Percentiles rank a stretch among this genome's conserved stretches.
Conservation (phyloP, 2,888 invertebrate genomes). For the Andrena bucephala region DNA sequence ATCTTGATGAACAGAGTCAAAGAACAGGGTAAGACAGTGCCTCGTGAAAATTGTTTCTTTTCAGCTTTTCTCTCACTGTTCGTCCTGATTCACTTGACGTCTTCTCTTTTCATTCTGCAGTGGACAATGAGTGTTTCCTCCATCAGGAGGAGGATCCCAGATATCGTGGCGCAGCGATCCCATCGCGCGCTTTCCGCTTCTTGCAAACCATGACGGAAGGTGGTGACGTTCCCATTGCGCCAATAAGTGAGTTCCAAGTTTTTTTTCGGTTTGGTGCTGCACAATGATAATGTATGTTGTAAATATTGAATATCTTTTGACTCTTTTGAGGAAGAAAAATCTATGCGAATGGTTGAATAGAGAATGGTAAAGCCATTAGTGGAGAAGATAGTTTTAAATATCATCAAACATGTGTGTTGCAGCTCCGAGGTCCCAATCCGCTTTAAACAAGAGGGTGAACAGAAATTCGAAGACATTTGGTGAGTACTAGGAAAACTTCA, state of each 20-base stretch:
- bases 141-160: constrained; percentile 88
- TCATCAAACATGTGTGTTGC: constrained; percentile 35
- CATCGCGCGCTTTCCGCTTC: constrained; percentile 89
- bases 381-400: neutral
- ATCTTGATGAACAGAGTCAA: constrained; percentile 87
- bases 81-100: neutral
- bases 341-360: too few species aligned
- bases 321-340: too few species aligned
- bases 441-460: constrained; percentile 78
- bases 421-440: constrained; percentile 76
- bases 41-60: too few species aligned
- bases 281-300: too few species aligned
- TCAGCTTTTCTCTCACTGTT: neutral
- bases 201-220: constrained; percentile 89
- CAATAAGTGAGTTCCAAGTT: constrained; percentile 69
- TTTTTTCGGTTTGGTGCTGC: too few species aligned
- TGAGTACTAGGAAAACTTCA: constrained; percentile 60
- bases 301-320: too few species aligned
- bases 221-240: constrained; percentile 74
- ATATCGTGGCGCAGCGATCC: constrained; percentile 88
- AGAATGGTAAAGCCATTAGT: too few species aligned
- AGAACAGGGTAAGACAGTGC: constrained; percentile 86
- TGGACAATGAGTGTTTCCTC: constrained; percentile 86
- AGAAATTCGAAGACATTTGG: constrained; percentile 82
- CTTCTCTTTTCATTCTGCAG: constrained; percentile 74